phyloP scores from a whole-genome alignment of 2,113 vertebrate species.

The Epinephelus fuscoguttatus region DNA sequence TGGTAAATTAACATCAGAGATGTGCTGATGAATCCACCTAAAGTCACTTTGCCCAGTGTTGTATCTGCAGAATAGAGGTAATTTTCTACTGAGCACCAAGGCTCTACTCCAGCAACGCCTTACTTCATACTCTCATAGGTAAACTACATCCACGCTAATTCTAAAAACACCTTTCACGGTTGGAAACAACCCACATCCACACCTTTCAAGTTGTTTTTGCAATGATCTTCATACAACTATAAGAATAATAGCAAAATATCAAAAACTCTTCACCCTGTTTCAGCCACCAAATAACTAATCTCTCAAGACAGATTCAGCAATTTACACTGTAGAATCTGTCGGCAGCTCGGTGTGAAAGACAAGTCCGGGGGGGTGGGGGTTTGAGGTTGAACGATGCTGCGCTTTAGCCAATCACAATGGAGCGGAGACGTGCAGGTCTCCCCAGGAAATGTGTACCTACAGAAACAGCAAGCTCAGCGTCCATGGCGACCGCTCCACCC shows the following conservation, averaged over 20 bases:
- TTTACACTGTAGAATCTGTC: no score
- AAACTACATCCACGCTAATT: no score
- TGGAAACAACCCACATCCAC: neutral
- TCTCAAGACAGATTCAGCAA: no score
- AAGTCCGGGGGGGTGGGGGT: no score
- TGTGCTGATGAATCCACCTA: neutral
- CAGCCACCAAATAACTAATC: neutral
- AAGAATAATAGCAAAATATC: neutral
- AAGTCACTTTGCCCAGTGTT: neutral
- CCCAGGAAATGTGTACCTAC: no score
- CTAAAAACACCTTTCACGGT: no score
- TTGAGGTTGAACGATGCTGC: no score
- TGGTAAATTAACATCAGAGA: conserved; percentile 5
- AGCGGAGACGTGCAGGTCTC: no score
- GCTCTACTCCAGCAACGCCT: neutral
- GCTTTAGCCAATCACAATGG: no score
- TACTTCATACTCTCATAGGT: neutral
- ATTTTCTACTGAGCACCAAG: neutral
- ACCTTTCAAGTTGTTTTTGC: neutral
- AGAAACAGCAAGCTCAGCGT: no score
- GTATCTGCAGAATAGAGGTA: neutral
- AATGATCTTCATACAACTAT: neutral
- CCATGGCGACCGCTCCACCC: no score
- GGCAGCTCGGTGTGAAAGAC: no score
- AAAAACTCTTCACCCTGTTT: neutral